Conservation (phyloP, 2,888 invertebrate species). For the Lithophane socia region DNA sequence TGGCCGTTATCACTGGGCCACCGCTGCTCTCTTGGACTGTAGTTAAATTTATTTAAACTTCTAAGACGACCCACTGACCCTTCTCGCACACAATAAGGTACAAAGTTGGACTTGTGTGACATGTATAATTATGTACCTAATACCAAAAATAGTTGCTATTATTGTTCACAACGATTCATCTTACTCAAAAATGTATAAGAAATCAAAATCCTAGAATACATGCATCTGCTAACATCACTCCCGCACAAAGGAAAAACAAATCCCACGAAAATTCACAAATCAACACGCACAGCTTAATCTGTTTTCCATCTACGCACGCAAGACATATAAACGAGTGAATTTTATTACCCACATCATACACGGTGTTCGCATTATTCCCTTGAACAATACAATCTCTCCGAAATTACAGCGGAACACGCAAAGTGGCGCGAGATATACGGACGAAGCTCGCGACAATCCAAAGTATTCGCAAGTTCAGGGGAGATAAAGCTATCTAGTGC, state of each 20-base stretch:
- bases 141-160: not conserved
- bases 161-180: not conserved
- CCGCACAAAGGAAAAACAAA: conserved; percentile 25
- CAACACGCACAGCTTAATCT: conserved; percentile 57
- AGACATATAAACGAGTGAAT: conserved; percentile 62
- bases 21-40: no score
- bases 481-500: conserved; percentile 74
- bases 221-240: conserved; percentile 24
- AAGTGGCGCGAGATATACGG: conserved; percentile 69
- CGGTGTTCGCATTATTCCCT: conserved; percentile 68
- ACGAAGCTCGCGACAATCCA: conserved; percentile 64
- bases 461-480: conserved; percentile 71
- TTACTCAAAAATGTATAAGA: not conserved
- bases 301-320: conserved; percentile 60
- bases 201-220: conserved; percentile 22
- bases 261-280: conserved; percentile 47
- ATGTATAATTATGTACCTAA: not conserved
- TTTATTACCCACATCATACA: conserved; percentile 65
- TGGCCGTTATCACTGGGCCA: no score
- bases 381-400: conserved; percentile 77
- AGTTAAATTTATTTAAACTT: no score
- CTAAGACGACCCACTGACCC: no score
- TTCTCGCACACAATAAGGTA: no score
- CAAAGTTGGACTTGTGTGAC: no score
- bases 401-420: conserved; percentile 75